Evolutionary conservation across 2,888 invertebrate genomes (phyloP).

Genomic region (Geophilus truncorum): DNA sequence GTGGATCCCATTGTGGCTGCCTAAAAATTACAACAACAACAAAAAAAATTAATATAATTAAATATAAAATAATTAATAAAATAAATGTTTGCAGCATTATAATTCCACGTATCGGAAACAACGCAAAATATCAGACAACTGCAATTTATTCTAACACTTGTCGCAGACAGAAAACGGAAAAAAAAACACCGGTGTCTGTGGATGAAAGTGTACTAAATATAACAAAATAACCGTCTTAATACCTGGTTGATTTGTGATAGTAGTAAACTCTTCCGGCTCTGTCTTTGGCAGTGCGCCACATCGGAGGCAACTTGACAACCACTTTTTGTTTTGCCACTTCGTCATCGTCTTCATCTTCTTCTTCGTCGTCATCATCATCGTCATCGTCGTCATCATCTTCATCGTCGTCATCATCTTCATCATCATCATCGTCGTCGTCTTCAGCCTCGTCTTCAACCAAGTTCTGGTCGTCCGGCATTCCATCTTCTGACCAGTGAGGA

Average conservation of each 20-base stretch:
- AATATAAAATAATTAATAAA: no score
- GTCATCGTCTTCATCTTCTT: neutral
- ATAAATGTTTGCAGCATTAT: neutral
- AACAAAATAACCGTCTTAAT: neutral
- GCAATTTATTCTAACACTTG: neutral
- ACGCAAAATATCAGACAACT: neutral
- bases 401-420: neutral
- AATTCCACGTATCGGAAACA: neutral
- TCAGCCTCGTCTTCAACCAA: neutral
- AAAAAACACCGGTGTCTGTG: neutral
- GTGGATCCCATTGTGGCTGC: conserved; percentile 51
- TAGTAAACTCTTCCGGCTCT: conserved; percentile 80
- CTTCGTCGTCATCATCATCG: neutral
- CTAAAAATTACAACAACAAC: conserved; percentile 42
- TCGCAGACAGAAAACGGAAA: neutral
- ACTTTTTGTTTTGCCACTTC: no score
- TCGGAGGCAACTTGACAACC: conserved; percentile 61
- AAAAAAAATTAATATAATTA: neutral
- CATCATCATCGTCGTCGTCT: neutral
- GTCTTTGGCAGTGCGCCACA: conserved; percentile 83
- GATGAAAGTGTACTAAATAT: neutral
- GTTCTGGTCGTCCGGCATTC: no score
- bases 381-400: neutral
- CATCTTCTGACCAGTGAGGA: neutral
- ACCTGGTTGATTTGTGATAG: conserved; percentile 62